Evolutionary conservation across 2,113 vertebrate genomes (phyloP), one percentile per base, ranked within the genome.

Genomic region (Fregetta grallaria): DNA sequence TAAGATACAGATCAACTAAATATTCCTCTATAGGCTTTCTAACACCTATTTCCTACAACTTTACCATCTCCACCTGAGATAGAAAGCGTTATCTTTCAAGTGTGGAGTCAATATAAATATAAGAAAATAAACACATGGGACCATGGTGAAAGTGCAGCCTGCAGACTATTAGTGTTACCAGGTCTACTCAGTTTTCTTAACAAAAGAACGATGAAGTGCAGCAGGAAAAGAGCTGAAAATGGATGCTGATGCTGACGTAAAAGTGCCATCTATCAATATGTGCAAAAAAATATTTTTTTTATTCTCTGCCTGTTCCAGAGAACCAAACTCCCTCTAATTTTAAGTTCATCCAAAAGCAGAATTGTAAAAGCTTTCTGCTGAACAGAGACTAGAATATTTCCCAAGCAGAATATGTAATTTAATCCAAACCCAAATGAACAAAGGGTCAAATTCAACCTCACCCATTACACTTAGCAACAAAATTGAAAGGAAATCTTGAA

Each of bases 1-100:
- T 66, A 82, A 96, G 94, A 96, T 94, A 94, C 44, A 62, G 76
- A 97, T 95, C 91, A 95, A 81, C 92, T 77, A 83, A 93, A 77
- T 77, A 77, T 67, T 92, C 79, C 62, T 91, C 76, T 30, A 23
- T 11, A 76, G 63, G 21, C 47, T 86, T 82, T 62, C 55, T 86
- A 63, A 83, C n/a, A 70, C 15, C 42, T 32, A 55, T 84, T 95
- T 96, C 82, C 88, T 96, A 93, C 56, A 86, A 58, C 68, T 83
- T 83, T 13, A 56, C 36, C 9, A 9, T 92, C 92, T 94, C 58
- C 66, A 91, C 56, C 70, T n/a, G 42, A 86, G 66, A 82, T 1
- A 79, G 78, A 62, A 93, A 68, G 52, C 3, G 1, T 71, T 78
- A 45, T 44, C 67, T 86, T 68, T 66, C 66, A 79, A 68, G 36